phyloP scores from a whole-genome alignment of 2,888 invertebrate genomes.

The Drosophila koepferae region DNA sequence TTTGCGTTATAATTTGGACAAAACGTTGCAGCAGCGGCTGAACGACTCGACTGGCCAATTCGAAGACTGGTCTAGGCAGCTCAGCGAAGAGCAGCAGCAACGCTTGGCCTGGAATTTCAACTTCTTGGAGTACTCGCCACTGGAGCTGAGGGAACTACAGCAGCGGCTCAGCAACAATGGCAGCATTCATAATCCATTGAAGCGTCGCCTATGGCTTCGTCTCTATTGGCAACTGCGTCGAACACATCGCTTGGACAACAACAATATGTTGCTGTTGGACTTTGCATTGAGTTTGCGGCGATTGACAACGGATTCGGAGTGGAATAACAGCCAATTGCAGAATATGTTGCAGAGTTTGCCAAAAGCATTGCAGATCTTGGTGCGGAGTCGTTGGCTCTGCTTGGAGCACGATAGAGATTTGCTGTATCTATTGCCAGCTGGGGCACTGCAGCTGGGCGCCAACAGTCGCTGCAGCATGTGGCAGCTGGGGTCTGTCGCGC shows the following conservation, averaged over 20 bases:
- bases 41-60: constrained; percentile 21
- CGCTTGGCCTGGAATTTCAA: constrained; percentile 50
- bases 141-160: constrained; percentile 25
- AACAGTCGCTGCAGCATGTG: constrained; percentile 60
- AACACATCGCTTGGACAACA: constrained; percentile 17
- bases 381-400: constrained; percentile 57
- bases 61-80: constrained; percentile 40
- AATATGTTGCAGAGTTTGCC: constrained; percentile 71
- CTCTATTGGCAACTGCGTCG: constrained; percentile 61
- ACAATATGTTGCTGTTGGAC: constrained; percentile 36
- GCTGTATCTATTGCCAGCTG: constrained; percentile 26
- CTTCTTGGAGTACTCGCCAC: constrained; percentile 24
- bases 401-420: constrained; percentile 50
- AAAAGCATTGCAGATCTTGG: constrained; percentile 33
- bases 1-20: neutral
- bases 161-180: constrained; percentile 30
- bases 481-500: constrained; percentile 20
- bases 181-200: constrained; percentile 37
- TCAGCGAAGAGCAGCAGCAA: constrained; percentile 35
- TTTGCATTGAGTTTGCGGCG: constrained; percentile 58
- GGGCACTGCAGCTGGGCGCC: constrained; percentile 44
- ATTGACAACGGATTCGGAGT: constrained; percentile 7
- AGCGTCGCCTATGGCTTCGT: constrained; percentile 58
- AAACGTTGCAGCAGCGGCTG: constrained; percentile 23
- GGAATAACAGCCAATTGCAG: constrained; percentile 41